Evolutionary conservation across 2,797 vertebrate genomes (phyloP).

Genomic region (Crocidura indochinensis): DNA sequence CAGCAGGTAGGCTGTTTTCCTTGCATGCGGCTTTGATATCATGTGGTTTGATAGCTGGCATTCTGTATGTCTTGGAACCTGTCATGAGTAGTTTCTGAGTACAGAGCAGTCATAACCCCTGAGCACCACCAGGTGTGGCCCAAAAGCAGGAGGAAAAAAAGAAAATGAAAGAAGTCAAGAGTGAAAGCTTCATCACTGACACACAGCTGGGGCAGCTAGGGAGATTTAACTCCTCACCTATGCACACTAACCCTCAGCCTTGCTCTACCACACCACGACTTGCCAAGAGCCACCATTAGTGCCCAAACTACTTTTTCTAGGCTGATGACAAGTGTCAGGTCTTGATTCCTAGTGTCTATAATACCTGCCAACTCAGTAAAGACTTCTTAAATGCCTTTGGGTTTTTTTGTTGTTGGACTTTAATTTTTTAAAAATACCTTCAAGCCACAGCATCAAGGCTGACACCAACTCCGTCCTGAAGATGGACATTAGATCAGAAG

Average conservation of each 20-base stretch:
- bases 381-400: slow-evolving; percentile 60
- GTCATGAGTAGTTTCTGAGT: too few species aligned
- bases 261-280: slow-evolving; percentile 52
- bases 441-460: slow-evolving; percentile 62
- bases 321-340: slow-evolving; percentile 73
- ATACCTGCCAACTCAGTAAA: slow-evolving; percentile 73
- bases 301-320: slow-evolving; percentile 75
- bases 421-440: slow-evolving; percentile 58
- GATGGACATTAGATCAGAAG: slow-evolving; percentile 73
- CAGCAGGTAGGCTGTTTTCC: too few species aligned
- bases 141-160: too few species aligned
- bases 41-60: too few species aligned
- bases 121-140: too few species aligned
- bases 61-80: too few species aligned
- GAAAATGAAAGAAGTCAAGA: slow-evolving; percentile 34
- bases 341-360: slow-evolving; percentile 74
- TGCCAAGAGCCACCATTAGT: slow-evolving; percentile 80
- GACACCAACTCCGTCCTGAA: slow-evolving; percentile 65
- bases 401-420: too few species aligned
- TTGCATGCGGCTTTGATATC: too few species aligned
- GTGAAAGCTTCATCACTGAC: slow-evolving; percentile 45
- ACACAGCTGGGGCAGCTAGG: neutral
- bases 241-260: slow-evolving; percentile 69
- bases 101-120: too few species aligned
- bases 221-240: slow-evolving; percentile 25